Evolutionary conservation across 2,797 vertebrate genomes (phyloP).

Genomic region (Oophaga sylvatica): DNA sequence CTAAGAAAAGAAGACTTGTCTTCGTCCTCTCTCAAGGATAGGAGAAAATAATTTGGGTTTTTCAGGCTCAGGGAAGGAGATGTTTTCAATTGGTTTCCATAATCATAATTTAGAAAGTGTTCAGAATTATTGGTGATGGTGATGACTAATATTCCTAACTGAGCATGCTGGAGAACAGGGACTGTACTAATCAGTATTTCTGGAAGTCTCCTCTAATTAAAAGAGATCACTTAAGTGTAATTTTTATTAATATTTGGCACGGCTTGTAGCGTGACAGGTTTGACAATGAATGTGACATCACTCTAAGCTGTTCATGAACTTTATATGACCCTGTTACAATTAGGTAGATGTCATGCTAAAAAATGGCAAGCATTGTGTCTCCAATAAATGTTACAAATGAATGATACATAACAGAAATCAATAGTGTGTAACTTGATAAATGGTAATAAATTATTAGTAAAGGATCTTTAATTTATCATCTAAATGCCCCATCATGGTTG

Average conservation of each 20-base stretch:
- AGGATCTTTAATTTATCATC: slow-evolving; percentile 15
- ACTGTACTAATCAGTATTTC: background rate
- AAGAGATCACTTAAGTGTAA: background rate
- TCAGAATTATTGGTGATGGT: no score
- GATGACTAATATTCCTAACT: no score
- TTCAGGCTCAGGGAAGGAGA: no score
- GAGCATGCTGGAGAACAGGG: no score
- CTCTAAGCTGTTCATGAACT: slow-evolving; percentile 22
- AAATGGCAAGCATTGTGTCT: background rate
- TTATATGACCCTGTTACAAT: slow-evolving; percentile 26
- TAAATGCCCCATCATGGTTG: background rate
- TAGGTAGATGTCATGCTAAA: slow-evolving; percentile 26
- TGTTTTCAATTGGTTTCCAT: no score
- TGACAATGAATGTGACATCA: slow-evolving; percentile 11
- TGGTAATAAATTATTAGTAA: slow-evolving; percentile 30
- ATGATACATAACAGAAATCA: slow-evolving; percentile 1
- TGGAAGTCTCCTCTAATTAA: background rate
- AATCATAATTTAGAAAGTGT: no score
- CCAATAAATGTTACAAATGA: slow-evolving; percentile 20
- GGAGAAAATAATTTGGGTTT: no score
- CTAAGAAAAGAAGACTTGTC: no score
- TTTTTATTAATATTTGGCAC: slow-evolving; percentile 7
- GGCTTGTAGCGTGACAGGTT: background rate
- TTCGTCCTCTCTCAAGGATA: no score
- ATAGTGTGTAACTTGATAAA: slow-evolving; percentile 8